Conservation (phyloP, 2,888 invertebrate species). For the Stenotaenia linearis region DNA sequence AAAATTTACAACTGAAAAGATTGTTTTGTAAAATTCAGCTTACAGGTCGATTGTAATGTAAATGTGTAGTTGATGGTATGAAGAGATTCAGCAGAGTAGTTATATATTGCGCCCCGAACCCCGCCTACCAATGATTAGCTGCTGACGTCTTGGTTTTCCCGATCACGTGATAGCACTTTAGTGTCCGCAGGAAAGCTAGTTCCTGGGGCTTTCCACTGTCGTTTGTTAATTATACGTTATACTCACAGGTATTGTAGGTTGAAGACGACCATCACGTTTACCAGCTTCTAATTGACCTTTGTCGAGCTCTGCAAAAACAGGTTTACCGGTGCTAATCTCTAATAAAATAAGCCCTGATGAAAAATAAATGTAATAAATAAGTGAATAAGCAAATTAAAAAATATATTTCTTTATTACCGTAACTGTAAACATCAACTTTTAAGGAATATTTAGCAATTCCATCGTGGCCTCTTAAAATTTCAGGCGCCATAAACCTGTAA, state of each 20-base stretch:
- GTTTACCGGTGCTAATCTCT: slow-evolving; percentile 33
- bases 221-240: background rate
- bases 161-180: background rate
- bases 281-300: slow-evolving; percentile 34
- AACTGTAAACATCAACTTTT: slow-evolving; percentile 36
- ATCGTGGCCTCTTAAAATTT: slow-evolving; percentile 34
- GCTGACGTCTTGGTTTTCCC: slow-evolving; percentile 14
- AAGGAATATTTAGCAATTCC: slow-evolving; percentile 35
- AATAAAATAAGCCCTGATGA: slow-evolving; percentile 33
- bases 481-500: slow-evolving; percentile 36
- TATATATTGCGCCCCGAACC: slow-evolving; percentile 2
- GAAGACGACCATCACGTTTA: slow-evolving; percentile 34
- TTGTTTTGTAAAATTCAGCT: background rate
- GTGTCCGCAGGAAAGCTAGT: background rate
- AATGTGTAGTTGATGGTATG: background rate
- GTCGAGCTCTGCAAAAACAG: slow-evolving; percentile 32
- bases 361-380: background rate
- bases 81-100: background rate
- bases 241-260: slow-evolving; percentile 34
- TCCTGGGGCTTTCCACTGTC: background rate
- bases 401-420: slow-evolving; percentile 28
- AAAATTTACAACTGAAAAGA: background rate
- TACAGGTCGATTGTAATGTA: background rate
- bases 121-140: background rate
- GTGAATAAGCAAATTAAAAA: background rate